Base-by-base conservation (phyloP, 35 echinoderm and acorn worm species). In the Heliocidaris tuberculata region DNA sequence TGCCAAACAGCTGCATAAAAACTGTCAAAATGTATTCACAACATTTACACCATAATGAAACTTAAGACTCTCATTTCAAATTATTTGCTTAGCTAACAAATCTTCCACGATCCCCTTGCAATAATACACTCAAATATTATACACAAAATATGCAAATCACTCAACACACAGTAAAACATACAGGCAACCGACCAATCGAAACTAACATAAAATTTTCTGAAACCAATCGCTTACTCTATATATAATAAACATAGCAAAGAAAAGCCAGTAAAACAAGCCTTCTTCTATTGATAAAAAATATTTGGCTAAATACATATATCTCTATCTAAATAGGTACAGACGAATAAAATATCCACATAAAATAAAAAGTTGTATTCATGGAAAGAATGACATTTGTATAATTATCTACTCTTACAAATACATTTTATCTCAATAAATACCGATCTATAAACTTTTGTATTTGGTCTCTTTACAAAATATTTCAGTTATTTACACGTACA, bases 391-490 rank as follows among this genome's bases (percentile, higher is more conserved):
- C 15, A 56, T 56, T 56, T 78, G 27, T 78, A 42, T 42, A 42
- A 42, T 7, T 7, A 27, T n/a, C 65, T 78, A 78, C 21, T 78
- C 65, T 78, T 29, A 19, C 27, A 27, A n/a, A 78, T 78, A 78
- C 27, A 27, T n/a, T 19, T 78, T 7, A 27, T 78, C 27, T 78
- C 65, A 78, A 78, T 78, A 78, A 78, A 78, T 78, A 78, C 65
- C 27, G 65, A 78, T 78, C 65, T 78, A 78, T 78, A 29, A 78
- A n/a, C 65, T 78, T 78, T 56, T 56, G 10, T 78, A 78, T 78
- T 70, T 78, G 65, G 65, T 78, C 65, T 78, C 65, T 78, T 78
- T 78, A 78, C 65, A 78, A 78, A 78, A 78, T 78, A 78, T 78
- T 78, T 78, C 65, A 78, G 65, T 78, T 78, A 78, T 78, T 78